phyloP scores from a whole-genome alignment of 1,140 invertebrate species.

The Drosophila watanabei region DNA sequence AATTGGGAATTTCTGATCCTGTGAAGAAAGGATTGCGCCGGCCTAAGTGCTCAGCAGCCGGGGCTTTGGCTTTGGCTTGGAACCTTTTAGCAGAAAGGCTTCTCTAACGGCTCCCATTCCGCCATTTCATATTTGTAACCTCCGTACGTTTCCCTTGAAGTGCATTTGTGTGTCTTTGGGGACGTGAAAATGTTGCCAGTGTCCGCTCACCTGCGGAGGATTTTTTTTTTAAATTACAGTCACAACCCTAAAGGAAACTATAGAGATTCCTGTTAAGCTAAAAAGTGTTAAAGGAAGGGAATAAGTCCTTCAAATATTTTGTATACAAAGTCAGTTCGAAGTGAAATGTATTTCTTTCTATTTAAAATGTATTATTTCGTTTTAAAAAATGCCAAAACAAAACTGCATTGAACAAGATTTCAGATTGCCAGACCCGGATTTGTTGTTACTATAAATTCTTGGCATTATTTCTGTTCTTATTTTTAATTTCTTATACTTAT shows the following conservation, averaged over 20 bases:
- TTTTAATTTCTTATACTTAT: too few relatives aligned
- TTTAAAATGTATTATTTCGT: too few relatives aligned
- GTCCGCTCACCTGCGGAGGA: slow-evolving; percentile 10
- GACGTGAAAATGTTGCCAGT: slow-evolving; percentile 4
- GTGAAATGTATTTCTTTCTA: too few relatives aligned
- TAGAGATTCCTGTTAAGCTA: background rate
- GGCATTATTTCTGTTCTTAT: background rate
- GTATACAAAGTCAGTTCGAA: background rate
- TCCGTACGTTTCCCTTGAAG: background rate
- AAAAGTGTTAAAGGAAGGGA: background rate
- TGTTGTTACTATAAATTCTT: slow-evolving; percentile 10
- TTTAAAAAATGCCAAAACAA: slow-evolving; percentile 36
- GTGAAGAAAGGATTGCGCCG: slow-evolving; percentile 48
- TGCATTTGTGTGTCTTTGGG: slow-evolving; percentile 43
- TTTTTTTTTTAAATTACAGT: slow-evolving; percentile 16
- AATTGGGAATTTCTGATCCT: slow-evolving; percentile 49
- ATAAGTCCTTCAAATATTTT: background rate
- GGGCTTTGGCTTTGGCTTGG: slow-evolving; percentile 3
- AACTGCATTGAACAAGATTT: slow-evolving; percentile 25
- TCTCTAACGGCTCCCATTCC: slow-evolving; percentile 14
- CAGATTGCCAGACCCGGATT: slow-evolving; percentile 20
- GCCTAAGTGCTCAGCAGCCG: slow-evolving; percentile 38
- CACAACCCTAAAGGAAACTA: background rate
- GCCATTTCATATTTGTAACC: slow-evolving; percentile 3
- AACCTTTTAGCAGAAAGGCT: slow-evolving; percentile 35